Conservation (phyloP, 2,888 invertebrate genomes). For the Drosophila mayaguana region DNA sequence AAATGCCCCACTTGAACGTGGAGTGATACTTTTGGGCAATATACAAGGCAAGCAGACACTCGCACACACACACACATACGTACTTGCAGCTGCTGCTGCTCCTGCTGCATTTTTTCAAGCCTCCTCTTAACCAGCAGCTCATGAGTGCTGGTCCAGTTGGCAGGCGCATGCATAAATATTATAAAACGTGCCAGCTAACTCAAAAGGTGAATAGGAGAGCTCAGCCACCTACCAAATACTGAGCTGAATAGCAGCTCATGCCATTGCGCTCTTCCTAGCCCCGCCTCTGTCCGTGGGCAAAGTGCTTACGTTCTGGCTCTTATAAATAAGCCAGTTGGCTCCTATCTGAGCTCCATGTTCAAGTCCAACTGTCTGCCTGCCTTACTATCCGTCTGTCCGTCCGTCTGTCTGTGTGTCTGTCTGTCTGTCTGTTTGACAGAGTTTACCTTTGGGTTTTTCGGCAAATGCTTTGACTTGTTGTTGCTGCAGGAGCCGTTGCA, state of each 20-base stretch:
- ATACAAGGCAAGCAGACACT: constrained; percentile 18
- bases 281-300: constrained; percentile 51
- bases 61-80: constrained; percentile 28
- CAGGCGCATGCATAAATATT: constrained; percentile 75
- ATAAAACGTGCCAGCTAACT: constrained; percentile 70
- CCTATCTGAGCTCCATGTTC: constrained; percentile 35
- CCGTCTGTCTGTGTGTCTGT: constrained; percentile 15
- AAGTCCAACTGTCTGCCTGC: constrained; percentile 30
- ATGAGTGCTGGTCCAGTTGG: constrained; percentile 71
- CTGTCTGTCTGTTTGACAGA: constrained; percentile 25
- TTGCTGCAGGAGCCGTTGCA: constrained; percentile 20
- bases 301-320: constrained; percentile 65
- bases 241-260: constrained; percentile 4
- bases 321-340: constrained; percentile 73
- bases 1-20: constrained; percentile 57
- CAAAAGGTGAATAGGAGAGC: constrained; percentile 67
- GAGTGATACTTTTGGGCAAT: constrained; percentile 79
- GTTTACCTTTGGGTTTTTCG: constrained; percentile 39
- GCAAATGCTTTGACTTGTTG: constrained; percentile 49
- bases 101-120: constrained; percentile 33
- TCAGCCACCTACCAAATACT: constrained; percentile 7
- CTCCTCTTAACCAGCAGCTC: constrained; percentile 32
- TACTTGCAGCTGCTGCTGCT: constrained; percentile 13
- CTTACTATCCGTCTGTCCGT: not conserved
- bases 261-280: not conserved